Conservation (phyloP, 1,140 invertebrate genomes). For the Megathymus violae region DNA sequence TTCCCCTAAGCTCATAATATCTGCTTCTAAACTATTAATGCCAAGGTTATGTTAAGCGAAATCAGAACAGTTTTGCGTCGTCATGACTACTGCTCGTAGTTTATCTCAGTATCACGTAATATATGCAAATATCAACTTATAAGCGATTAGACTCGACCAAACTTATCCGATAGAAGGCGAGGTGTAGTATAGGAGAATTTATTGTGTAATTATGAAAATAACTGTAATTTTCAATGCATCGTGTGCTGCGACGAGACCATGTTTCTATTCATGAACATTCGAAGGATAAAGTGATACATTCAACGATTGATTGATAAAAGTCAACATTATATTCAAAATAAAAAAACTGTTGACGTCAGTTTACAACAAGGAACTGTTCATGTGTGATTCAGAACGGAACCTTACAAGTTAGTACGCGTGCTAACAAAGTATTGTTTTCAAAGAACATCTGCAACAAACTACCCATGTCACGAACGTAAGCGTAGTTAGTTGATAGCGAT, state of each 20-base stretch:
- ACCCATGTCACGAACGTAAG: conserved; percentile 15
- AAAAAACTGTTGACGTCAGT: neutral
- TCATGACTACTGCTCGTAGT: neutral
- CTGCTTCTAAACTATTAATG: neutral
- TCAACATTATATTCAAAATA: too few species aligned
- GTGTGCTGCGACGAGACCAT: too few species aligned
- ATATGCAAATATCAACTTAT: neutral
- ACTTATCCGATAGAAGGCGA: too few species aligned
- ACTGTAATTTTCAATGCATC: too few species aligned
- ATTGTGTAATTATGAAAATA: too few species aligned
- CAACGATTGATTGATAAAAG: neutral
- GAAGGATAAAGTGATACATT: too few species aligned
- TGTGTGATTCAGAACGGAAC: conserved; percentile 26
- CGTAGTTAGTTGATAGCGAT: conserved; percentile 16
- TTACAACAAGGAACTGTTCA: conserved; percentile 2
- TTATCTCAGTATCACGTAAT: neutral
- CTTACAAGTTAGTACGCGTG: conserved; percentile 16
- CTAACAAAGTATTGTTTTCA: conserved; percentile 29
- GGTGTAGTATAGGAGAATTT: too few species aligned
- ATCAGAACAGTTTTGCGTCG: neutral
- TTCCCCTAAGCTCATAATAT: neutral
- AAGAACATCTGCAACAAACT: conserved; percentile 24
- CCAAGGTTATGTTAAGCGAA: neutral
- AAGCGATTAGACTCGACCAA: neutral
- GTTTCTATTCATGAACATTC: too few species aligned